These are phyloP conservation scores for Lochmaea capreae DNA, from an alignment of 2,888 invertebrate genomes.

Conservation along the genomic window DNA sequence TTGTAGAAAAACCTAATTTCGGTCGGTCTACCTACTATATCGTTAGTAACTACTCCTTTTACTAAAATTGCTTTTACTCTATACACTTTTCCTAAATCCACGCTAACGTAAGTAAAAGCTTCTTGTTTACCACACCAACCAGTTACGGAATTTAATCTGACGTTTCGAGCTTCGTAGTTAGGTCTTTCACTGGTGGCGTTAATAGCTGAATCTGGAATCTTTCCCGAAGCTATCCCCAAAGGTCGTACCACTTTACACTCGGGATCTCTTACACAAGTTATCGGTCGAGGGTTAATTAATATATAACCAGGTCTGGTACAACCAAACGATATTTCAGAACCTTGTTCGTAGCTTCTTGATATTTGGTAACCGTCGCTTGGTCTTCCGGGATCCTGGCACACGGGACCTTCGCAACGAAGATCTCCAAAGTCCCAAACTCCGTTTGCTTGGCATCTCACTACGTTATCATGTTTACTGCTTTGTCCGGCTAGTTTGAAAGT, in stretches of 20 bases:
- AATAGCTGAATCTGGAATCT: constrained; percentile 94
- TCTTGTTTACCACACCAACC: constrained; percentile 98
- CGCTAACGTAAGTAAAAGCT: constrained; percentile 95
- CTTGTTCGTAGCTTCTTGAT: constrained; percentile 86
- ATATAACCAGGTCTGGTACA: constrained; percentile 94
- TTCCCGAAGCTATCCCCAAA: constrained; percentile 77
- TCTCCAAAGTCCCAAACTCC: constrained; percentile 98
- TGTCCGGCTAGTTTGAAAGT: constrained; percentile 95
- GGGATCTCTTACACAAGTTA: constrained; percentile 90
- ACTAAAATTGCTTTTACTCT: constrained; percentile 93
- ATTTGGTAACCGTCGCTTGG: constrained; percentile 92
- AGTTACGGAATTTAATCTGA: constrained; percentile 90
- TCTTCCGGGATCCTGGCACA: constrained; percentile 94
- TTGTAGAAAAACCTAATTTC: constrained; percentile 98
- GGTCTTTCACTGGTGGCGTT: constrained; percentile 94
- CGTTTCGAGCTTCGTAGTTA: constrained; percentile 91
- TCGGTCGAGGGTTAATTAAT: constrained; percentile 89
- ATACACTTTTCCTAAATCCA: constrained; percentile 89
- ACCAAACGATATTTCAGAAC: constrained; percentile 90
- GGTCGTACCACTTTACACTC: constrained; percentile 94
- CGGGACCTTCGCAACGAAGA: constrained; percentile 94
- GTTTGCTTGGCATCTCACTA: constrained; percentile 91
- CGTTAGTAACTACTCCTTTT: constrained; percentile 94
- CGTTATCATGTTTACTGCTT: constrained; percentile 90
- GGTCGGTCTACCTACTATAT: constrained; percentile 94